Base-by-base conservation (phyloP, 1,140 invertebrate species). In the Stenopsyche tienmushanensis region DNA sequence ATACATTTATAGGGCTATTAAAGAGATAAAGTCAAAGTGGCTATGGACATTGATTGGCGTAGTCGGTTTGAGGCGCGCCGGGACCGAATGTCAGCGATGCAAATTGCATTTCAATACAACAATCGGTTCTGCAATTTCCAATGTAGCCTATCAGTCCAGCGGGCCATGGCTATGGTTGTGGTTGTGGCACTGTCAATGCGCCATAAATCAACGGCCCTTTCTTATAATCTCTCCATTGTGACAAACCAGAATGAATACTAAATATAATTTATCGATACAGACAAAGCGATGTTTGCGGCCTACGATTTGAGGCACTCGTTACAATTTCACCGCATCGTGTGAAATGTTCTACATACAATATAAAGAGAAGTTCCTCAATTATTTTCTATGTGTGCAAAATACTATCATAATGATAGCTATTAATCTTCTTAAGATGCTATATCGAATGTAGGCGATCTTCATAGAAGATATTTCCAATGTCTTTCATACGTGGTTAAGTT, bases 211-310 rank as follows among this genome's bases (percentile, higher is more conserved):
- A 8, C 2, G 18, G 42, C 10, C 49, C 39, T 66, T 45, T 26
- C 59, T 55, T 52, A 64, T 60, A 54, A 64, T 64, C 62, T 62
- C 17, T 54, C 21, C 57, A 44, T 53, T 64, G 66, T 68, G 66
- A 68, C 66, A 68, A 67, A 64, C 47, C 62, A 64, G 62, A 68
- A 64, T 58, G 45, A 50, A 63, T 65, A 42, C 45, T 58, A n/a
- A 66, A 58, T 34, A 52, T 50, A 50, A 69, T 69, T 69, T 69
- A 63, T 69, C n/a, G 49, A 9, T n/a, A 15, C n/a, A 52, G 42
- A 41, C 52, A 67, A 64, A 52, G 53, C 54, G 39, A 8, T 7
- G 10, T 10, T 57, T 39, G 41, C 57, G 20, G 24, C 47, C 45
- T 26, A 53, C 44, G 53, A 39, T 39, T 5, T 3, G 2, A 21